Evolutionary conservation across 2,888 invertebrate genomes (phyloP), one percentile per base, ranked within the genome.

Genomic region (Flexamia atlantica): DNA sequence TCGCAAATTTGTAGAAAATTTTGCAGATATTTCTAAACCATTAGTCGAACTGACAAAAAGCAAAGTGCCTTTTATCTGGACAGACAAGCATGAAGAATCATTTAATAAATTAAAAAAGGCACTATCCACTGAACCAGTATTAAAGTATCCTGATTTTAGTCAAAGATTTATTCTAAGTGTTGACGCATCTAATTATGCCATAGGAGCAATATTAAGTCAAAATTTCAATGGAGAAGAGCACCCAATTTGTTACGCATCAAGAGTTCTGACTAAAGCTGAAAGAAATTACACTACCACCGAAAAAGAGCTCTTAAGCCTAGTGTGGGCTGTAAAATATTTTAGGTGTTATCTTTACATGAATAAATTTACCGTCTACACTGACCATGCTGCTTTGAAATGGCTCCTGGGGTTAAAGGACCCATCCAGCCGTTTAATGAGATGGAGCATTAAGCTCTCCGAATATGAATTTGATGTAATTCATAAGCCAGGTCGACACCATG

Each of bases 221-320:
- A 36, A 60, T 17, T 50, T 32, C 10, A 89, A 89, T 76, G 87
- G 86, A 0, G 86, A 88, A 72, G 89, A 90, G 42, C 84, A 87
- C 23, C 89, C 89, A 4, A 87, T 89, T n/a, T 88, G 88, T 17
- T 89, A 88, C 82, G 88, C 88, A 7, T 87, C 87, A 9, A 84
- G 89, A 70, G 87, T 87, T 14, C 79, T 89, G 28, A 89, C 88
- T 82, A 85, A 85, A 80, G 85, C 87, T 4, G 88, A 89, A 87
- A 84, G 70, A 70, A 87, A 87, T 57, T 89, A 88, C 82, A 84
- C 81, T 0, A 87, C 86, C 20, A 88, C 85, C 17, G 88, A 89
- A 87, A 87, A 86, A 79, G 89, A 89, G 86, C 82, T 88, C 2
- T 70, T 89, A 46, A 88, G 88, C 17, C 87, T 89, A 0, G 85